Conservation (phyloP, 2,888 invertebrate genomes). For the Tenthredo distinguenda region DNA sequence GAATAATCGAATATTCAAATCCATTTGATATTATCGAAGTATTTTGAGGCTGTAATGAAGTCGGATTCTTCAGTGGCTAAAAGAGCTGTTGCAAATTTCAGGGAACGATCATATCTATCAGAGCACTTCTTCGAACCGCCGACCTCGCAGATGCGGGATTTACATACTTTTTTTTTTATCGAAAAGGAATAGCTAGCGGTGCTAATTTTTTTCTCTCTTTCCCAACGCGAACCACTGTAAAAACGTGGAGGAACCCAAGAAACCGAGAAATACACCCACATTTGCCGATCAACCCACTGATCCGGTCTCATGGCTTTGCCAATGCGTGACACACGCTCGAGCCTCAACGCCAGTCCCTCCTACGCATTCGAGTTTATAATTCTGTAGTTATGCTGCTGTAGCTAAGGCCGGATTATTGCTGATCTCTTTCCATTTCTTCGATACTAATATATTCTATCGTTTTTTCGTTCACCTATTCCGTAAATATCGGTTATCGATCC, state of each 20-base stretch:
- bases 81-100: background rate
- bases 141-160: conserved; percentile 5
- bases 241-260: conserved; percentile 37
- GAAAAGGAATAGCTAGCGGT: conserved; percentile 3
- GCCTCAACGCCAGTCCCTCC: conserved; percentile 39
- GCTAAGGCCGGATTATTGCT: conserved; percentile 32
- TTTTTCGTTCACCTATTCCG: background rate
- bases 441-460: background rate
- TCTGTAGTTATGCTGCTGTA: conserved; percentile 39
- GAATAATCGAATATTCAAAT: conserved; percentile 6
- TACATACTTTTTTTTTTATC: conserved; percentile 9
- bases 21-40: background rate
- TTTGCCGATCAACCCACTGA: conserved; percentile 50
- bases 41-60: background rate
- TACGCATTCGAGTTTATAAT: conserved; percentile 47
- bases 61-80: background rate
- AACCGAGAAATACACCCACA: conserved; percentile 46
- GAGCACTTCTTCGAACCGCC: background rate
- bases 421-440: conserved; percentile 29
- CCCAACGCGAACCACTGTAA: conserved; percentile 1
- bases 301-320: conserved; percentile 50
- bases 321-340: conserved; percentile 47
- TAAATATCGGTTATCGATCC: conserved; percentile 3
- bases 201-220: conserved; percentile 14
- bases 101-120: background rate